Conservation (phyloP, 2,888 invertebrate species). For the Cheilosia pagana region DNA sequence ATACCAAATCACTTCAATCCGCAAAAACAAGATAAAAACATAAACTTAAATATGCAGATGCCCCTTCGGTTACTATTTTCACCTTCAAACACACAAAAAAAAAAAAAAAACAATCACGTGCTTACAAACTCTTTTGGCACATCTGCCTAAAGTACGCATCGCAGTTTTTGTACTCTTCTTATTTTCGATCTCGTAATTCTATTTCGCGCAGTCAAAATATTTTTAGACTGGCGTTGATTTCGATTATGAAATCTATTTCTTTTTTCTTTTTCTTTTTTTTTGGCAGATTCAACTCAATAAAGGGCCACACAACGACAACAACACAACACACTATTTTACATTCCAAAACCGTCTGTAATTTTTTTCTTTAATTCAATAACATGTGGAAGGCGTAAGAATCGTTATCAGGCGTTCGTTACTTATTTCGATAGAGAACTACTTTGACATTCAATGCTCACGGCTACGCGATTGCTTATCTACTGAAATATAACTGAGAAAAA, state of each 20-base stretch:
- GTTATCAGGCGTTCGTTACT: conserved; percentile 66
- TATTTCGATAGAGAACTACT: conserved; percentile 58
- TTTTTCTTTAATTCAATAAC: conserved; percentile 75
- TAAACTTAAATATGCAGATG: background rate
- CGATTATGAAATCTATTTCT: conserved; percentile 66
- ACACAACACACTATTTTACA: conserved; percentile 16
- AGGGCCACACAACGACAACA: background rate
- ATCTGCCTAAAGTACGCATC: conserved; percentile 64
- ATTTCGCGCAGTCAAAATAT: conserved; percentile 70
- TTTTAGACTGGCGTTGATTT: conserved; percentile 71
- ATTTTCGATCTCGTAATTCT: conserved; percentile 70
- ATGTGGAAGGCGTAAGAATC: conserved; percentile 65
- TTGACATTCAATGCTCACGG: conserved; percentile 65
- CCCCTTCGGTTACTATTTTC: conserved; percentile 16
- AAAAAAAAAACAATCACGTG: conserved; percentile 62
- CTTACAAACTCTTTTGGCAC: conserved; percentile 70
- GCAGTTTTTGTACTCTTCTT: conserved; percentile 38
- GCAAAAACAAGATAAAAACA: background rate
- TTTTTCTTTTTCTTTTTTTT: conserved; percentile 24
- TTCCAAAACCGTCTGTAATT: conserved; percentile 24
- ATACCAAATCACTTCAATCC: background rate
- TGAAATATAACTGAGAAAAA: conserved; percentile 34
- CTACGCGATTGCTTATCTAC: conserved; percentile 71
- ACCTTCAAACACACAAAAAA: background rate
- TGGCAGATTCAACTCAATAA: background rate